Evolutionary conservation across 2,113 vertebrate species (phyloP).

Genomic region (Channa argus): DNA sequence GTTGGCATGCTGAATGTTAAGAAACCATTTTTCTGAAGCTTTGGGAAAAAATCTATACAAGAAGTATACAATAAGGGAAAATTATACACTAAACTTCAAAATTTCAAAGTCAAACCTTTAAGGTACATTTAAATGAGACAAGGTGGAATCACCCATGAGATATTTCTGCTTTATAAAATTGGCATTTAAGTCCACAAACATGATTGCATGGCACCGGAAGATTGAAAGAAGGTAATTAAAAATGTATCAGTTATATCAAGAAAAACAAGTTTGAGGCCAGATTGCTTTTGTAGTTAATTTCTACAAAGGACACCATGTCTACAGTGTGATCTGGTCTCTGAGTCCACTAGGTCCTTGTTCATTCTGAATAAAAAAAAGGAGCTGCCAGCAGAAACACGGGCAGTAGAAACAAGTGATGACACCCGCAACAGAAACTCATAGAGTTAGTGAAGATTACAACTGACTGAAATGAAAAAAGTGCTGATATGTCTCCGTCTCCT

Average conservation of each 20-base stretch:
- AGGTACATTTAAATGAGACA: conserved; percentile 59
- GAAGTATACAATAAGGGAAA: conserved; percentile 14
- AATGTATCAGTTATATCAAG: conserved; percentile 52
- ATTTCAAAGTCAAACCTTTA: conserved; percentile 55
- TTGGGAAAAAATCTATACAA: not conserved
- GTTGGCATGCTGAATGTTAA: not conserved
- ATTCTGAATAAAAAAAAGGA: conserved; percentile 55
- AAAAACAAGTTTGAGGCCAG: conserved; percentile 49
- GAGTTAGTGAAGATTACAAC: conserved; percentile 50
- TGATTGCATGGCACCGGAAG: conserved; percentile 71
- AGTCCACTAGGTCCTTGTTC: conserved; percentile 66
- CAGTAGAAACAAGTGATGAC: conserved; percentile 50
- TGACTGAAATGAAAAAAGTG: conserved; percentile 70
- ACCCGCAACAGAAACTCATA: conserved; percentile 44
- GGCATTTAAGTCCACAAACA: conserved; percentile 63
- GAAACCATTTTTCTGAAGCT: conserved; percentile 7
- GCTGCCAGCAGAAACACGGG: conserved; percentile 60
- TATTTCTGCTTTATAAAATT: conserved; percentile 62
- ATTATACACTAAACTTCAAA: conserved; percentile 25
- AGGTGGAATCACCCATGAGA: conserved; percentile 34
- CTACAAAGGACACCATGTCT: conserved; percentile 38
- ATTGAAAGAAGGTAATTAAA: conserved; percentile 49
- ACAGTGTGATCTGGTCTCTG: conserved; percentile 73
- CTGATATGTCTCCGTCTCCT: conserved; percentile 62
- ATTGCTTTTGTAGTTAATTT: conserved; percentile 29